phyloP scores from a whole-genome alignment of 2,888 invertebrate genomes.

The Aporophyla lueneburgensis region DNA sequence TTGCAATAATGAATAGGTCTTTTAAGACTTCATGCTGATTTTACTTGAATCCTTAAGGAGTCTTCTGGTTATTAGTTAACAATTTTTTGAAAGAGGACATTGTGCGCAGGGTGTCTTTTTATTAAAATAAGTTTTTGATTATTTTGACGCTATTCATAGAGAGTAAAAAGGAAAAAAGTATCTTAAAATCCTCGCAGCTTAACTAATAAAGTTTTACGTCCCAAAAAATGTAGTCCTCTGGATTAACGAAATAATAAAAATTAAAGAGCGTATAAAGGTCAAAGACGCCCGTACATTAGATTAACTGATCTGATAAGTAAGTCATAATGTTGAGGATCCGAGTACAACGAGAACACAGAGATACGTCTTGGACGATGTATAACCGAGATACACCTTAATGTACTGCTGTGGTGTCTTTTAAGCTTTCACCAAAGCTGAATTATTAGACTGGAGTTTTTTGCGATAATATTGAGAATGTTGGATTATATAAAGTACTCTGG shows the following conservation, averaged over 20 bases:
- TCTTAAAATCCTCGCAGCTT: background rate
- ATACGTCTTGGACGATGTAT: slow-evolving; percentile 41
- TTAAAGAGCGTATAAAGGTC: slow-evolving; percentile 30
- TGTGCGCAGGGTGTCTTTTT: background rate
- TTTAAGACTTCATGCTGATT: background rate
- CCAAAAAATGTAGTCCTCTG: background rate
- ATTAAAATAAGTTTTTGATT: background rate
- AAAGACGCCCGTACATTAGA: slow-evolving; percentile 45
- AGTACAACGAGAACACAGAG: slow-evolving; percentile 18
- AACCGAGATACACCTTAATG: slow-evolving; percentile 43
- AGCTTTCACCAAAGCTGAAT: slow-evolving; percentile 21
- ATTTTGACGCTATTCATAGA: background rate
- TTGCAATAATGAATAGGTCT: too few relatives aligned
- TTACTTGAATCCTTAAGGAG: background rate
- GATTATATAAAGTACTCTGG: background rate
- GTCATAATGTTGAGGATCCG: slow-evolving; percentile 30
- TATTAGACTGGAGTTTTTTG: background rate
- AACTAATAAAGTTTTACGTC: background rate
- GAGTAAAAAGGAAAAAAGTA: background rate
- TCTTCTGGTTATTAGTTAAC: background rate
- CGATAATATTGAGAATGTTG: background rate
- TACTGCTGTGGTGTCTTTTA: background rate
- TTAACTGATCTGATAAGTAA: slow-evolving; percentile 54
- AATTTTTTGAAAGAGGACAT: background rate
- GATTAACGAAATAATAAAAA: slow-evolving; percentile 41